Evolutionary conservation across 1,140 invertebrate genomes (phyloP), one percentile per base, ranked within the genome.

Genomic region (Meloidogyne hapla): DNA sequence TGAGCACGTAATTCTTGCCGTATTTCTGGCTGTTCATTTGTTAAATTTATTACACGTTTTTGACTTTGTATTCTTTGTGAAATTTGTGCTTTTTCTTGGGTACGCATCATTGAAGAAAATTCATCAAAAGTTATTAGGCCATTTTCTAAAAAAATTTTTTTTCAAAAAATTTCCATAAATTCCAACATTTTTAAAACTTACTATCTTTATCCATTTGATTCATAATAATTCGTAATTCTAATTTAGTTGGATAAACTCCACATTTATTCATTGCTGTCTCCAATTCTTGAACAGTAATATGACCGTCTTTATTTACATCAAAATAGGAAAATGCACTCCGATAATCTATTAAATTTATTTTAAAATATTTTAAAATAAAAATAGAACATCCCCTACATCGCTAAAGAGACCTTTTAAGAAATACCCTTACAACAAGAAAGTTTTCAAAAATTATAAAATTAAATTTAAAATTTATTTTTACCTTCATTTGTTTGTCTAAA

Each of bases 111-210:
- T 26, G 77, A 45, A 28, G 76, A 68, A 69, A 86, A 86, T 75
- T 86, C 84, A 72, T 86, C 86, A 71, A 86, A 86, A 25, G 84
- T 86, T n/a, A 86, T 83, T 21, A 87, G 80, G 12, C 84, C 84
- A 68, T 86, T 87, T 72, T 78, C 84, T 85, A 56, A 38, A 13
- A 74, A 28, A 56, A 21, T 48, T 75, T 33, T 28, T 79, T 40
- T 68, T 33, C 18, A 21, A 15, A 15, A 25, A 15, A 66, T 63
- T 21, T 23, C 6, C 9, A 33, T 33, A n/a, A n/a, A 6, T 33
- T 33, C 9, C 33, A n/a, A n/a, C n/a, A n/a, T 33, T 33, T 33
- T 33, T 6, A 33, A 33, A 70, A 75, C 81, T 61, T 79, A 87
- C 84, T 77, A 67, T 86, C 84, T 40, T 81, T 78, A 74, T 86